A percentile compares a stretch with the other conserved stretches of the same genome.
phyloP scores from a whole-genome alignment of 2,888 invertebrate species.

The Cryptus viduatorius region DNA sequence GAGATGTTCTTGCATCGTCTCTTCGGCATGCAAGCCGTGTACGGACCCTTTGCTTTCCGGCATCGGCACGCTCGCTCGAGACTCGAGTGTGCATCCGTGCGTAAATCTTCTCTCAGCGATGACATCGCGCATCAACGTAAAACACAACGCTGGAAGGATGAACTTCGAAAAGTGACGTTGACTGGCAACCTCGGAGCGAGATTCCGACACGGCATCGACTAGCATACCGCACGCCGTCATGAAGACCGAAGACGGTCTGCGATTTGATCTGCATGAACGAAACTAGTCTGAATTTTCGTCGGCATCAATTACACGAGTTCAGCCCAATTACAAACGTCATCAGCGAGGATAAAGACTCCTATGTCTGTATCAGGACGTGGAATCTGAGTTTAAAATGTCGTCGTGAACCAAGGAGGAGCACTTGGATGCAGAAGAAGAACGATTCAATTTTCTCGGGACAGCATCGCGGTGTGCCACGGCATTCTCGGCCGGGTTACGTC shows the following conservation, averaged over 20 bases:
- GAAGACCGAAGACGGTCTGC: slow-evolving; percentile 2
- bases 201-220: slow-evolving; percentile 14
- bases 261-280: slow-evolving; percentile 29
- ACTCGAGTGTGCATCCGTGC: slow-evolving; percentile 80
- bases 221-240: neutral
- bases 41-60: slow-evolving; percentile 5
- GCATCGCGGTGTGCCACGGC: slow-evolving; percentile 66
- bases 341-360: neutral
- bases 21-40: neutral
- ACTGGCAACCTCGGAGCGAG: neutral
- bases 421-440: slow-evolving; percentile 11
- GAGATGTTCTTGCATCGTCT: slow-evolving; percentile 59
- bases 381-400: slow-evolving; percentile 11
- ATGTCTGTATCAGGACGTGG: neutral
- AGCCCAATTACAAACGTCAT: neutral
- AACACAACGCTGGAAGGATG: slow-evolving; percentile 57
- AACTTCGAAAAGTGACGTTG: slow-evolving; percentile 36
- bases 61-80: slow-evolving; percentile 74
- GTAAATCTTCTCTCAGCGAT: slow-evolving; percentile 76
- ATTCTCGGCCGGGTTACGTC: slow-evolving; percentile 55
- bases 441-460: slow-evolving; percentile 40
- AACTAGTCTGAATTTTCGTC: slow-evolving; percentile 4
- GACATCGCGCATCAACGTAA: slow-evolving; percentile 62
- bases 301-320: neutral
- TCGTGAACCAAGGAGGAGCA: neutral